Conservation (phyloP, 2,113 vertebrate species). For the Serilophus lunatus region DNA sequence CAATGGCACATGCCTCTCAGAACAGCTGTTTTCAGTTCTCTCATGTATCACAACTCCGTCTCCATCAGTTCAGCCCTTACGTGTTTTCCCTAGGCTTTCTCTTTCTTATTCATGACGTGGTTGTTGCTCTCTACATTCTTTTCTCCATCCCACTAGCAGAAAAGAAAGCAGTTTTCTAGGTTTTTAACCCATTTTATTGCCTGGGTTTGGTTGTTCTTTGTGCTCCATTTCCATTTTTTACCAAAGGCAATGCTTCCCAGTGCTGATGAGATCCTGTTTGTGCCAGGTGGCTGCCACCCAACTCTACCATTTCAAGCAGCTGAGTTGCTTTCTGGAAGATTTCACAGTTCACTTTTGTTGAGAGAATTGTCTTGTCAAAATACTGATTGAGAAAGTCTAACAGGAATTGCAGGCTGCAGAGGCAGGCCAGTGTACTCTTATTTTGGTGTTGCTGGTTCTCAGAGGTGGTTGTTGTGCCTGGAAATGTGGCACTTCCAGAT, state of each 20-base stretch:
- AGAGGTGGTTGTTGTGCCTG: background rate
- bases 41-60: background rate
- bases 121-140: background rate
- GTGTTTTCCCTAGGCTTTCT: background rate
- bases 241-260: background rate
- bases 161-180: background rate
- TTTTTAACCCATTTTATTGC: background rate
- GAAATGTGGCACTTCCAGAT: background rate
- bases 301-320: background rate
- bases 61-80: background rate
- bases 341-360: background rate
- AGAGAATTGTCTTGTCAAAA: background rate
- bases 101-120: background rate
- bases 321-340: background rate
- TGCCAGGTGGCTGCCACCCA: background rate
- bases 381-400: background rate
- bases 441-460: background rate
- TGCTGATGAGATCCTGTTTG: background rate
- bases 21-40: background rate
- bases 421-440: background rate
- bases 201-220: background rate
- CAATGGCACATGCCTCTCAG: background rate
- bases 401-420: background rate
- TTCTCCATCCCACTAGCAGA: background rate
- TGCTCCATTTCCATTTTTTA: background rate